Evolutionary conservation across 2,888 invertebrate species (phyloP).

Genomic region (Drepanosiphum platanoidis): DNA sequence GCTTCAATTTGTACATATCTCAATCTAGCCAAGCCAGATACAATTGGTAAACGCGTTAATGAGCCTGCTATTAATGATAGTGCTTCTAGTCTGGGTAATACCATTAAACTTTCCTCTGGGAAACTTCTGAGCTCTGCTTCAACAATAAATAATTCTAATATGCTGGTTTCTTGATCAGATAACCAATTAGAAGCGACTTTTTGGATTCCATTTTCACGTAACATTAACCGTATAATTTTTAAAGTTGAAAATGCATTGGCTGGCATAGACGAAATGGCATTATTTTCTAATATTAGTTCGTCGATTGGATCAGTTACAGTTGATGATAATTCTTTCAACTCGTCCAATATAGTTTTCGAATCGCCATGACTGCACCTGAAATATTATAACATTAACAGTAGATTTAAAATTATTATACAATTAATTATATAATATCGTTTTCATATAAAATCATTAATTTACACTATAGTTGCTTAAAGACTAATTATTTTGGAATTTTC

Average conservation of each 20-base stretch:
- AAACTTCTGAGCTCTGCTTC: slow-evolving; percentile 83
- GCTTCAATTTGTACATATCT: slow-evolving; percentile 78
- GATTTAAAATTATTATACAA: too few species aligned
- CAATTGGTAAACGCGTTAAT: slow-evolving; percentile 79
- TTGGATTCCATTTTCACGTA: slow-evolving; percentile 84
- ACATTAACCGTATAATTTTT: slow-evolving; percentile 81
- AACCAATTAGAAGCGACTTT: slow-evolving; percentile 84
- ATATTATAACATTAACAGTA: too few species aligned
- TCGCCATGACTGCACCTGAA: slow-evolving; percentile 93
- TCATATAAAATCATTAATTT: too few species aligned
- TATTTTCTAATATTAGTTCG: slow-evolving; percentile 87
- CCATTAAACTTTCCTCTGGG: slow-evolving; percentile 80
- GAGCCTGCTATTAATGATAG: slow-evolving; percentile 82
- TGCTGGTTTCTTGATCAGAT: slow-evolving; percentile 78
- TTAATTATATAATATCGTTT: too few species aligned
- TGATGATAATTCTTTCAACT: slow-evolving; percentile 76
- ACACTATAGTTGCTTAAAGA: too few species aligned
- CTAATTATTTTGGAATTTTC: too few species aligned
- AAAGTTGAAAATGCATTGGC: slow-evolving; percentile 82
- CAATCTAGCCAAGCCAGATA: slow-evolving; percentile 77
- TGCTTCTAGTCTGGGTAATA: slow-evolving; percentile 81
- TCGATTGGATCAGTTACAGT: slow-evolving; percentile 79
- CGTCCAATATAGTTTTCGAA: slow-evolving; percentile 79
- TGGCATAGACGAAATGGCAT: slow-evolving; percentile 85
- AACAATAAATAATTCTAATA: slow-evolving; percentile 85